These are phyloP conservation scores for Thamnaconus septentrionalis DNA, from an alignment of 2,113 vertebrate genomes.

Conservation along the genomic window DNA sequence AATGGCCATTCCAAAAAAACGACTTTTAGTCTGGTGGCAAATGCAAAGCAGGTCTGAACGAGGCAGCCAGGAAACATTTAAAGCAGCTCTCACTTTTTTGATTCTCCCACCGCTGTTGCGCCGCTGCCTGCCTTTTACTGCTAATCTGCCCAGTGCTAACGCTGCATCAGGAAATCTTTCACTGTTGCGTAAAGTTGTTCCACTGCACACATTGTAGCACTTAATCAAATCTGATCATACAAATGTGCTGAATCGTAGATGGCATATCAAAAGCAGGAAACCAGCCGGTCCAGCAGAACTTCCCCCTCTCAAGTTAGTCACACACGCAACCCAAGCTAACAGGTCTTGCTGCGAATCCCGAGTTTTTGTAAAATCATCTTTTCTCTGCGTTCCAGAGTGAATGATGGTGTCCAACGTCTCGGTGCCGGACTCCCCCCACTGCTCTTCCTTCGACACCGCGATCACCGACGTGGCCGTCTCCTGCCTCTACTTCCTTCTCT, in stretches of 20 bases:
- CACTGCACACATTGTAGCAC: background rate
- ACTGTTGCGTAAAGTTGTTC: background rate
- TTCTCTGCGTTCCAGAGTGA: too few relatives aligned
- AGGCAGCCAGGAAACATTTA: background rate
- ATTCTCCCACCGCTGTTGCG: too few relatives aligned
- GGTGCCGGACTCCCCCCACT: too few relatives aligned
- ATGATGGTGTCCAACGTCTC: too few relatives aligned
- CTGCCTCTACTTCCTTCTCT: too few relatives aligned
- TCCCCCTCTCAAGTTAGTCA: background rate
- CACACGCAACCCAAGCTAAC: background rate
- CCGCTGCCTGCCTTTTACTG: too few relatives aligned
- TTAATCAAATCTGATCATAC: background rate
- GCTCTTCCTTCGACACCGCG: too few relatives aligned
- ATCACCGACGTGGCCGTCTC: too few relatives aligned
- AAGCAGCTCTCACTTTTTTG: background rate
- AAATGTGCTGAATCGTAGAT: background rate
- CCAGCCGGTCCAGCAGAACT: too few relatives aligned
- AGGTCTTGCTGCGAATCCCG: too few relatives aligned
- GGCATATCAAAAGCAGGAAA: background rate
- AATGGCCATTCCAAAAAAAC: slow-evolving; percentile 23
- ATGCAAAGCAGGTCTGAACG: slow-evolving; percentile 42
- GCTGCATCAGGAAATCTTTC: background rate
- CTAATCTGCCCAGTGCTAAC: background rate
- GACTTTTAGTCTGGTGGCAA: slow-evolving; percentile 13
- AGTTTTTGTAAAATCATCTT: too few relatives aligned